phyloP scores from a whole-genome alignment of 2,113 vertebrate genomes.

The Brachirus orientalis region DNA sequence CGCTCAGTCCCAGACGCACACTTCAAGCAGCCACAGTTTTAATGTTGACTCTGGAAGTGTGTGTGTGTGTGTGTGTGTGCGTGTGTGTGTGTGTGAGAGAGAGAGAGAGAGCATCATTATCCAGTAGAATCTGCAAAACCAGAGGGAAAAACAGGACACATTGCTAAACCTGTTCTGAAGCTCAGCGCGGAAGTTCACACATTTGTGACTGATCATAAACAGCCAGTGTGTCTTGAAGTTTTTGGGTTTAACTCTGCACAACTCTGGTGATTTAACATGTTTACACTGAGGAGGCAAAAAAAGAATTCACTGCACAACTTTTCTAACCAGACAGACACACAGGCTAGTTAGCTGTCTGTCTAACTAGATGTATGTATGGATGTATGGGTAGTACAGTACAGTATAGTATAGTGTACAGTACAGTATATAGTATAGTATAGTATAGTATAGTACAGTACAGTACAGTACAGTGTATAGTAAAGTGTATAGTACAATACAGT shows the following conservation, averaged over 20 bases:
- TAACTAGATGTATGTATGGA: too few relatives aligned
- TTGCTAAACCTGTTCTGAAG: constrained; percentile 70
- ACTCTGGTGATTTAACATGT: constrained; percentile 44
- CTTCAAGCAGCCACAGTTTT: constrained; percentile 78
- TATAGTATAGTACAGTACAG: too few relatives aligned
- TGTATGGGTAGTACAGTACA: too few relatives aligned
- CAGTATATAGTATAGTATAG: too few relatives aligned
- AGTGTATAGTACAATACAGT: too few relatives aligned
- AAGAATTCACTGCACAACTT: too few relatives aligned
- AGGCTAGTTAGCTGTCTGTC: too few relatives aligned
- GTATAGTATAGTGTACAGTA: too few relatives aligned
- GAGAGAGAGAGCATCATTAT: constrained; percentile 62
- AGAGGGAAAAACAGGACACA: constrained; percentile 69
- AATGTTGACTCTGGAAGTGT: constrained; percentile 76
- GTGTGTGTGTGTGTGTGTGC: constrained; percentile 41
- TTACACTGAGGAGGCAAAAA: constrained; percentile 16
- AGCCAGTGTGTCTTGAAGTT: constrained; percentile 54
- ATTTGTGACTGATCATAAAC: constrained; percentile 74
- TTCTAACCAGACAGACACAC: too few relatives aligned
- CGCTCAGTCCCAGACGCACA: constrained; percentile 79
- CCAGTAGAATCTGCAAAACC: constrained; percentile 67
- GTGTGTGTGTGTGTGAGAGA: constrained; percentile 8
- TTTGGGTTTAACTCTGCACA: constrained; percentile 27
- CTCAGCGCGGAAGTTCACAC: constrained; percentile 63
- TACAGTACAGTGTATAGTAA: too few relatives aligned